These are phyloP conservation scores for Bubo bubo DNA, from an alignment of 2,113 vertebrate genomes.

Conservation along the genomic window DNA sequence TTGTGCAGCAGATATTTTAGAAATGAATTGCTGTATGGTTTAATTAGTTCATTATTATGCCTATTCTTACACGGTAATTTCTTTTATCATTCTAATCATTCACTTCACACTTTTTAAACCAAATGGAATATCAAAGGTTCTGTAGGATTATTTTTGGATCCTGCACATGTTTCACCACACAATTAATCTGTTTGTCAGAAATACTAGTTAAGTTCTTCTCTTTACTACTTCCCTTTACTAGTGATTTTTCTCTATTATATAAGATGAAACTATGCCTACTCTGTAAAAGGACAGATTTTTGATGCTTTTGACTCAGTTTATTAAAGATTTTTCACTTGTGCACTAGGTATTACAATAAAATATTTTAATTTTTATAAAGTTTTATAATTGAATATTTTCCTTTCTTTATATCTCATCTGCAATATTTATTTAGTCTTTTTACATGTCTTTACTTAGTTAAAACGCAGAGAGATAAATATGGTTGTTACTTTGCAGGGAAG, in stretches of 20 bases:
- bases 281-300: not conserved
- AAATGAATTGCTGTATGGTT: constrained; percentile 68
- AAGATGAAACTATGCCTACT: not conserved
- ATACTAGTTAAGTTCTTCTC: constrained; percentile 43
- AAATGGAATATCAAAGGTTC: constrained; percentile 66
- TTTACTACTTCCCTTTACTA: constrained; percentile 48
- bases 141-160: constrained; percentile 59
- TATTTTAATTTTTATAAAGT: constrained; percentile 46
- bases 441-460: constrained; percentile 75
- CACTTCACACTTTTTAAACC: constrained; percentile 57
- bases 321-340: not conserved
- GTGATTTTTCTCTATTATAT: not conserved
- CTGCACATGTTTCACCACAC: constrained; percentile 56
- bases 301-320: not conserved
- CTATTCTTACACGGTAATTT: constrained; percentile 66
- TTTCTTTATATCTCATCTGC: constrained; percentile 10
- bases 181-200: constrained; percentile 72
- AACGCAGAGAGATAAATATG: constrained; percentile 74
- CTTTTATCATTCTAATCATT: constrained; percentile 73
- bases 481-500: constrained; percentile 65
- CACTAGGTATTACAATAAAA: not conserved
- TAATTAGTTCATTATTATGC: constrained; percentile 71
- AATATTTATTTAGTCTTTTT: constrained; percentile 75
- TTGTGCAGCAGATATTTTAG: constrained; percentile 68
- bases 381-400: constrained; percentile 32